Evolutionary conservation across 2,113 vertebrate species (phyloP).

Genomic region (Sturnus vulgaris): DNA sequence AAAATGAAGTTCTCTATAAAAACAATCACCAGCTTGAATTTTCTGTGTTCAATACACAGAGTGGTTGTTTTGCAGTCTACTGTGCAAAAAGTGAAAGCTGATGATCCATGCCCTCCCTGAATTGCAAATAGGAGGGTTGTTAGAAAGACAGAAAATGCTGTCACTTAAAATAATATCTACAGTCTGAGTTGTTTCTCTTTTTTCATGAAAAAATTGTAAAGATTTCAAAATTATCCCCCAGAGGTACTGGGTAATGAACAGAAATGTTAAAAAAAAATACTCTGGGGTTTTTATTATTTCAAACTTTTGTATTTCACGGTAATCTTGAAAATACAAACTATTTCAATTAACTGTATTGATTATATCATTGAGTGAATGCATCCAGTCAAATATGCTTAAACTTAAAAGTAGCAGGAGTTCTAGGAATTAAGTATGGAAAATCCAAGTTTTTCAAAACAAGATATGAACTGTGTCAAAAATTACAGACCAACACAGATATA

Average conservation of each 20-base stretch:
- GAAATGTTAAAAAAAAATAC: neutral
- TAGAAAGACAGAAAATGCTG: slow-evolving; percentile 18
- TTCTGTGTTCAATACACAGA: slow-evolving; percentile 38
- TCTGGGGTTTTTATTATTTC: neutral
- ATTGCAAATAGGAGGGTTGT: slow-evolving; percentile 39
- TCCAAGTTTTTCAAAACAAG: neutral
- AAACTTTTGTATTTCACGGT: neutral
- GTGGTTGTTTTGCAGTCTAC: slow-evolving; percentile 49
- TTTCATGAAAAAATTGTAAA: neutral
- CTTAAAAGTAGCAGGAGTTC: neutral
- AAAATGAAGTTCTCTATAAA: slow-evolving; percentile 21
- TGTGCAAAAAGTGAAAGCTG: slow-evolving; percentile 62
- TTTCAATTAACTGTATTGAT: neutral
- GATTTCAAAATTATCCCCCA: neutral
- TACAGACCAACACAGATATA: neutral
- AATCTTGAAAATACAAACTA: neutral
- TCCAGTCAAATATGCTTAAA: neutral
- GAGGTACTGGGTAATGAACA: neutral
- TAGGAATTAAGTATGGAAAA: neutral
- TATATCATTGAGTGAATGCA: neutral
- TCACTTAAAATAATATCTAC: slow-evolving; percentile 33
- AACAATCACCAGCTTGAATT: slow-evolving; percentile 46
- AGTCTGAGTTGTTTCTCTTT: neutral
- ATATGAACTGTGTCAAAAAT: neutral
- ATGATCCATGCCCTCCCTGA: slow-evolving; percentile 37